phyloP scores from a whole-genome alignment of 1,140 invertebrate species.

The Lithobius niger region DNA sequence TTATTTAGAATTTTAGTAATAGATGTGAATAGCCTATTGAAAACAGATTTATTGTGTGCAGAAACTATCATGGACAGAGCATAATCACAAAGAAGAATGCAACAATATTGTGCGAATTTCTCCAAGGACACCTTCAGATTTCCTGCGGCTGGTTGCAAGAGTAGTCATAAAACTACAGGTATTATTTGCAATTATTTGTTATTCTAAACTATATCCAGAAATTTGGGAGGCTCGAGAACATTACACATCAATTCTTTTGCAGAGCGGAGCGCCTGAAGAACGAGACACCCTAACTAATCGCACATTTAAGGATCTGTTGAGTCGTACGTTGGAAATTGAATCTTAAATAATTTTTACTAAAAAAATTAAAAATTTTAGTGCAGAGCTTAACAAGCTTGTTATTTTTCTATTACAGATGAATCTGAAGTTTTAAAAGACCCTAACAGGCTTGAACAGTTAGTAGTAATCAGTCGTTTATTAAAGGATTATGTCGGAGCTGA shows the following conservation, averaged over 20 bases:
- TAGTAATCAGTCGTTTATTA: conserved; percentile 5
- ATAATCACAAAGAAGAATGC: conserved; percentile 10
- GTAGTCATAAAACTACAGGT: conserved; percentile 10
- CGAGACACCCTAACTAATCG: no score
- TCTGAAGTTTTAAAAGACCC: conserved; percentile 11
- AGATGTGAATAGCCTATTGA: no score
- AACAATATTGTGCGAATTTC: background rate
- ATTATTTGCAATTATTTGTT: background rate
- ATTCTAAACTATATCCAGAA: background rate
- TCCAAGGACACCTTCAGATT: conserved; percentile 3
- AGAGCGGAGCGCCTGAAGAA: no score
- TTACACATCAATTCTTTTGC: no score
- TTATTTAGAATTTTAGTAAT: no score
- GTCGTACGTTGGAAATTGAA: background rate
- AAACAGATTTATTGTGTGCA: no score
- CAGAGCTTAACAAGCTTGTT: no score
- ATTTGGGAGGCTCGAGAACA: background rate
- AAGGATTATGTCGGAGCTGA: conserved; percentile 9
- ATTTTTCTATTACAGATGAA: conserved; percentile 14
- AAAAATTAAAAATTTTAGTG: background rate
- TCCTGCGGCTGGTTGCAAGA: conserved; percentile 3
- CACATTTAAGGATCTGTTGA: conserved; percentile 1
- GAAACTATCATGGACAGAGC: no score
- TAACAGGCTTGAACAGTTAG: conserved; percentile 9
- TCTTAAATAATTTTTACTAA: background rate